Evolutionary conservation across 2,113 vertebrate genomes (phyloP).

Genomic region (Corynorhinus townsendii): DNA sequence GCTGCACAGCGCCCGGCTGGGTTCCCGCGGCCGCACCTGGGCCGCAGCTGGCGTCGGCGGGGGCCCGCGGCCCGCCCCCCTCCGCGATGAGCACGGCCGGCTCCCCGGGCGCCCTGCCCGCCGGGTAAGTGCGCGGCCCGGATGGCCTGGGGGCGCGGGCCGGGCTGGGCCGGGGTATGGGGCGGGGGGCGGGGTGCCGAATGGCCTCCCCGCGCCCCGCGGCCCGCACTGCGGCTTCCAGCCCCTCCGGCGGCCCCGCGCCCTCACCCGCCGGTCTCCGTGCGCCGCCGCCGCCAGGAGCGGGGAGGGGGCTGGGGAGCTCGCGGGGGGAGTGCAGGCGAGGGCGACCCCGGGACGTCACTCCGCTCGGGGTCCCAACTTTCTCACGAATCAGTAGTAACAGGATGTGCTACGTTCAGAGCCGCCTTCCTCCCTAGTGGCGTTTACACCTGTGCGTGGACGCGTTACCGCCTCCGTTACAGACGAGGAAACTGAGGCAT

Average conservation of each 20-base stretch:
- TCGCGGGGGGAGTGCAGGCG: too few relatives aligned
- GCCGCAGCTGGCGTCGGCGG: conserved; percentile 36
- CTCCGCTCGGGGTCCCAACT: conserved; percentile 33
- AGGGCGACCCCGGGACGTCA: not conserved
- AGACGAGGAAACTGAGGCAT: conserved; percentile 34
- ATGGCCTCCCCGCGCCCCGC: not conserved
- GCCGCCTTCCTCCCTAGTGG: not conserved
- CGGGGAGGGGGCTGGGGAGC: not conserved
- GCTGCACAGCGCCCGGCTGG: conserved; percentile 38
- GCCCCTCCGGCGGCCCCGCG: not conserved
- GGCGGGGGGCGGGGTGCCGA: not conserved
- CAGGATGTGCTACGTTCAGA: not conserved
- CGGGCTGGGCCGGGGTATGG: not conserved
- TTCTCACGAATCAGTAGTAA: not conserved
- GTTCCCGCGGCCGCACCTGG: conserved; percentile 53
- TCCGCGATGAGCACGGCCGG: conserved; percentile 60
- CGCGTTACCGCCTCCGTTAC: not conserved
- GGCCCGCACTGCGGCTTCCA: conserved; percentile 60
- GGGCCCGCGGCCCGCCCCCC: conserved; percentile 8
- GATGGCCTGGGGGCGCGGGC: not conserved
- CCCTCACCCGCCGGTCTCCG: not conserved
- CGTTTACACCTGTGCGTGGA: not conserved
- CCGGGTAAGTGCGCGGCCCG: conserved; percentile 55
- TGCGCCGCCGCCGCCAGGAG: not conserved
- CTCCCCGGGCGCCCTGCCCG: conserved; percentile 26